Evolutionary conservation across 2,113 vertebrate species (phyloP), one percentile per base, ranked within the genome.

Genomic region (Pycnonotus jocosus): DNA sequence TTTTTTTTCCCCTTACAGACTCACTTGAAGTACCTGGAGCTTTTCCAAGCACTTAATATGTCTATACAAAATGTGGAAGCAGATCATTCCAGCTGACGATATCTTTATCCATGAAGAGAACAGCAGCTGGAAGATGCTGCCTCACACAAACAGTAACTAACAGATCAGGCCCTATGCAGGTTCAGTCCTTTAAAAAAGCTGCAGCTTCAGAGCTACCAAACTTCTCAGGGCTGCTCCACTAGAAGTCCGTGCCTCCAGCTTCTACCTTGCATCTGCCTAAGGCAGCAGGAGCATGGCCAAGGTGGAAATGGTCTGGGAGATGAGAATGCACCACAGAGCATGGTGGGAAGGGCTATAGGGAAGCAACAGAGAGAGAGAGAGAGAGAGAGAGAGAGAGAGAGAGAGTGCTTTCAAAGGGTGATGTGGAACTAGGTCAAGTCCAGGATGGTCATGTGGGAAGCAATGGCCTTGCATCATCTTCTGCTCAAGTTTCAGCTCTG

Each of bases 1-100:
- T 38, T 38, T 38, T 38, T 38, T 38, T 83, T 53, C 25, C 37
- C 71, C 80, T 85, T 80, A 79, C 10, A 90, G 48, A 51, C 28
- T 90, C 42, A 70, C 57, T 83, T 72, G 28, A 85, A 82, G 68
- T 69, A 69, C 62, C 71, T 92, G 92, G 92, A 93, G 56, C 42
- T 90, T 93, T 90, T 94, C 93, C 92, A 94, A 92, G 66, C 71
- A 81, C 68, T 93, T 81, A 80, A 11, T 83, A 80, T 35, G 50
- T 83, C 82, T 78, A 73, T 40, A 93, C 42, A 70, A 92, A 97
- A 93, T 77, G 69, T 77, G 82, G 88, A 96, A 93, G 86, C 68
- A 77, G 85, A 86, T 81, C 79, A 61, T 62, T 92, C 76, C 92
- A 93, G 86, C 82, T 93, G 90, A 90, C 0, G 0, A 15, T 81